Conservation (phyloP, 2,888 invertebrate genomes). For the Gari tellinella region DNA sequence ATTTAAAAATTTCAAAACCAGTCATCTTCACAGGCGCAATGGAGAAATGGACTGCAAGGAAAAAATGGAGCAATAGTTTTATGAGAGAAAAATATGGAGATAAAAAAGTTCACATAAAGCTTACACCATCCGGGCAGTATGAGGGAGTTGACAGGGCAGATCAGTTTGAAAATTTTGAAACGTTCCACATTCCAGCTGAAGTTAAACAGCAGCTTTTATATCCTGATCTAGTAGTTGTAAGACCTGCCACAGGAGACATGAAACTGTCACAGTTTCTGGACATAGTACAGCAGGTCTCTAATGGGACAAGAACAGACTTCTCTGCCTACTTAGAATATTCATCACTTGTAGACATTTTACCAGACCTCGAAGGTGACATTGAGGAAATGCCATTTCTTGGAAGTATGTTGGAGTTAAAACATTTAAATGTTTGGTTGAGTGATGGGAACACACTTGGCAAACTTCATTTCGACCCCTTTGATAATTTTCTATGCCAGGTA, state of each 20-base stretch:
- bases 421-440: slow-evolving; percentile 83
- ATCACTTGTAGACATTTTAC: slow-evolving; percentile 77
- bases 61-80: slow-evolving; percentile 79
- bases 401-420: slow-evolving; percentile 65
- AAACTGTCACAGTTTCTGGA: slow-evolving; percentile 80
- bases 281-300: slow-evolving; percentile 71
- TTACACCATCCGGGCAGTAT: slow-evolving; percentile 79
- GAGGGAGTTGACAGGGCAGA: slow-evolving; percentile 80
- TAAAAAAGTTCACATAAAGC: slow-evolving; percentile 76
- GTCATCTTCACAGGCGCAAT: slow-evolving; percentile 77
- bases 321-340: slow-evolving; percentile 83
- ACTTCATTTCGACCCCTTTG: slow-evolving; percentile 83
- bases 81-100: slow-evolving; percentile 71
- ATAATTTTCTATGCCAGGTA: slow-evolving; percentile 83
- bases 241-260: slow-evolving; percentile 80
- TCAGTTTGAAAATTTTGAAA: slow-evolving; percentile 75
- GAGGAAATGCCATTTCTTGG: slow-evolving; percentile 75
- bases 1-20: slow-evolving; percentile 78
- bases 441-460: slow-evolving; percentile 84
- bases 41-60: slow-evolving; percentile 75
- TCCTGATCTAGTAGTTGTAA: slow-evolving; percentile 82
- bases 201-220: slow-evolving; percentile 73
- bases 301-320: slow-evolving; percentile 63
- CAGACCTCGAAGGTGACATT: slow-evolving; percentile 76
- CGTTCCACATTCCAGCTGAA: slow-evolving; percentile 74